Percentiles rank a stretch among this genome's conserved stretches.
These are phyloP conservation scores for Cyanoderma ruficeps DNA, from an alignment of 2,113 vertebrate genomes.

Conservation along the genomic window DNA sequence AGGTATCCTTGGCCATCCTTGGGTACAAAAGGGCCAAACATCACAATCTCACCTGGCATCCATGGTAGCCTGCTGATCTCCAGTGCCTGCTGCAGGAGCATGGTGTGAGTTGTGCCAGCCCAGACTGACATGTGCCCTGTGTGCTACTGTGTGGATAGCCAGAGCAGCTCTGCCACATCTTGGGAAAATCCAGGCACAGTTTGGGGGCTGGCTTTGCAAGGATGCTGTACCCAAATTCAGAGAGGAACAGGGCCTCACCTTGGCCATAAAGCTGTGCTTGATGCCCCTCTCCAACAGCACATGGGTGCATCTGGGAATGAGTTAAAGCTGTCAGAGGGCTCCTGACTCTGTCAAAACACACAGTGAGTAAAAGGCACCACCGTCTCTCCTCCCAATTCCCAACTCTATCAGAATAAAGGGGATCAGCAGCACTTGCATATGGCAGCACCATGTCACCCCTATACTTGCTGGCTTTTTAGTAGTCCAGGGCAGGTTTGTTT, in stretches of 20 bases:
- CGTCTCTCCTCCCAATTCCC: not conserved
- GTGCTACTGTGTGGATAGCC: rapidly evolving
- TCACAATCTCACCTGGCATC: not conserved
- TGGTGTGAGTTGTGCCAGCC: not conserved
- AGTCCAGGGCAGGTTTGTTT: not conserved
- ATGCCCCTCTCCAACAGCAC: not conserved
- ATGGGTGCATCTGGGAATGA: not conserved
- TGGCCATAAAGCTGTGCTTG: not conserved
- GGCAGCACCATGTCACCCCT: no score
- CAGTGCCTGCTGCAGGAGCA: not conserved
- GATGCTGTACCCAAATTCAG: not conserved
- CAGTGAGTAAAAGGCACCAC: not conserved
- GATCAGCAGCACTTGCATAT: not conserved
- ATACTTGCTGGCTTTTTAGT: not conserved
- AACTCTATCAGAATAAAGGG: not conserved
- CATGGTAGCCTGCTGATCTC: not conserved
- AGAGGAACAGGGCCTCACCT: not conserved
- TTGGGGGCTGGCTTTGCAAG: not conserved
- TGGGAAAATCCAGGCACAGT: not conserved
- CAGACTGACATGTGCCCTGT: rapidly evolving
- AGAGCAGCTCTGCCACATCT: not conserved
- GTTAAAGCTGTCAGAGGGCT: not conserved
- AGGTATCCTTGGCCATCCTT: not conserved
- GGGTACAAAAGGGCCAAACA: not conserved
- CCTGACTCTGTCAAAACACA: not conserved